Evolutionary conservation across 2,113 vertebrate genomes (phyloP).

Genomic region (Pseudopodoces humilis): DNA sequence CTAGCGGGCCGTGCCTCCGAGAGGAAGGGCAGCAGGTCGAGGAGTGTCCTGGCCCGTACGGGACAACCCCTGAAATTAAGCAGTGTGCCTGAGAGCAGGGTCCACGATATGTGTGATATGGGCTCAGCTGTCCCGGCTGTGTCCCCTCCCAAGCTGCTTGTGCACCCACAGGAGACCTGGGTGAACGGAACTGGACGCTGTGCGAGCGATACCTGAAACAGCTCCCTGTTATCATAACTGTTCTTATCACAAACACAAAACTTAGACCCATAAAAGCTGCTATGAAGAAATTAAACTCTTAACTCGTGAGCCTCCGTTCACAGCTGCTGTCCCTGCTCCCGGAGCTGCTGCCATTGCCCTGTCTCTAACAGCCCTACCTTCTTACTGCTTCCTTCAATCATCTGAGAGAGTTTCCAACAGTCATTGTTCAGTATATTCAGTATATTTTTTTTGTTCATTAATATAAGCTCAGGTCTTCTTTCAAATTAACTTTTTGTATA

Average conservation of each 20-base stretch:
- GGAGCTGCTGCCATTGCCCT: neutral
- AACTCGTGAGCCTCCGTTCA: accelerated
- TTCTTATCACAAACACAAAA: neutral
- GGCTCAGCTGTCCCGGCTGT: neutral
- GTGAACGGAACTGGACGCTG: accelerated
- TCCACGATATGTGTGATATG: accelerated
- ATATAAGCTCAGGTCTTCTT: neutral
- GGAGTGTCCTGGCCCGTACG: accelerated
- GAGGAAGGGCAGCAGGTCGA: too few relatives aligned
- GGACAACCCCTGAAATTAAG: accelerated
- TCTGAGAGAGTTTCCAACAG: neutral
- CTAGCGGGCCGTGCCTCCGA: too few relatives aligned
- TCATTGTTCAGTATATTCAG: neutral
- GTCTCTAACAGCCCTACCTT: neutral
- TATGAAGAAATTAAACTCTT: neutral
- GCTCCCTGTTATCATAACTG: neutral
- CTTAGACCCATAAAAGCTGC: too few relatives aligned
- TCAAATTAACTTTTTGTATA: neutral
- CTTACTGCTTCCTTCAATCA: neutral
- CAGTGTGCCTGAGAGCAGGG: accelerated
- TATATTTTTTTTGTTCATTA: neutral
- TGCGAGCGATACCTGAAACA: accelerated
- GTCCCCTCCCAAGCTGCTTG: too few relatives aligned
- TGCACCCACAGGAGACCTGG: accelerated
- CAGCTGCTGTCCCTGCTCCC: neutral